Evolutionary conservation across 2,797 vertebrate genomes (phyloP).

Genomic region (Gymnoscopelus braueri): DNA sequence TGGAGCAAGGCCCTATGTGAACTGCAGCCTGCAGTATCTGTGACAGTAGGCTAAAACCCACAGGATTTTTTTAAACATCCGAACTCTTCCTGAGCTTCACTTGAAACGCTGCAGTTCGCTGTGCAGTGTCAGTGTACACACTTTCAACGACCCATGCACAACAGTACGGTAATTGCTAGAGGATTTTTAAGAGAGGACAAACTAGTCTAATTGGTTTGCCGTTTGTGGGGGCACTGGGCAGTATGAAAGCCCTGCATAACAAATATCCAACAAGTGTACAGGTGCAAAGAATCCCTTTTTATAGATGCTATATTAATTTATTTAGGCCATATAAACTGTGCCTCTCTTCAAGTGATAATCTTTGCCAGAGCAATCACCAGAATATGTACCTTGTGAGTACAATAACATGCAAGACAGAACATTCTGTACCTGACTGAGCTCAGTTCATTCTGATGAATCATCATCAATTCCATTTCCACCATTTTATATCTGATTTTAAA

Average conservation of each 20-base stretch:
- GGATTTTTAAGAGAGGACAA: neutral
- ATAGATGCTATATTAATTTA: too few relatives aligned
- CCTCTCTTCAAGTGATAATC: too few relatives aligned
- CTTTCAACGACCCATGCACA: neutral
- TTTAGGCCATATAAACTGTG: too few relatives aligned
- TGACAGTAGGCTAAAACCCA: neutral
- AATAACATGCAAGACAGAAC: neutral
- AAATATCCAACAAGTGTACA: constrained; percentile 42
- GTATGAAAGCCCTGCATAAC: constrained; percentile 20
- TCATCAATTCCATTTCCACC: constrained; percentile 1
- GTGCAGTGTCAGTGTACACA: too few relatives aligned
- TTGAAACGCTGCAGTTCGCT: neutral
- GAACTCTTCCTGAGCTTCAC: neutral
- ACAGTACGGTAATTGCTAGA: constrained; percentile 20
- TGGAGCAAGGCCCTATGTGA: neutral
- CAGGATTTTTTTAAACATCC: neutral
- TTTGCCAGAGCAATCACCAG: too few relatives aligned
- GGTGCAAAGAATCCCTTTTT: neutral
- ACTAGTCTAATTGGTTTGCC: constrained; percentile 36
- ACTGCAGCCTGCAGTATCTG: constrained; percentile 3
- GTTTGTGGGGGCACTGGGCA: constrained; percentile 36
- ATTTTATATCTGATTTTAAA: constrained; percentile 1
- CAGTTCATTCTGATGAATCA: neutral
- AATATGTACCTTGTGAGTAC: constrained; percentile 5
- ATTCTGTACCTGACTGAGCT: constrained; percentile 8